Conservation (phyloP, 2,113 vertebrate species). For the Engraulis encrasicolus region DNA sequence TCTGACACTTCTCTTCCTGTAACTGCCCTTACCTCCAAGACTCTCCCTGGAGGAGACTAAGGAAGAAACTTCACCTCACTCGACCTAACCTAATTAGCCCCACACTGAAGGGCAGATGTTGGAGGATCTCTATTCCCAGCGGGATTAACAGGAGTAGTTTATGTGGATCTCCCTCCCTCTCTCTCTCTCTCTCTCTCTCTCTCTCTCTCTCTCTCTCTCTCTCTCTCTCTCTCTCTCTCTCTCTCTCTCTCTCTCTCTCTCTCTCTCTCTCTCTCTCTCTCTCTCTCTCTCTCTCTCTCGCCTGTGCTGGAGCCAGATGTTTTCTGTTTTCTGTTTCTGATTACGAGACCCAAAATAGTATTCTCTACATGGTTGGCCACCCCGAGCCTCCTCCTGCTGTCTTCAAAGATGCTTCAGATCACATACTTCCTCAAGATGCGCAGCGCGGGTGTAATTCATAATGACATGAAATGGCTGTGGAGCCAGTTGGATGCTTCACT, state of each 20-base stretch:
- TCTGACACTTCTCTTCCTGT: too few species aligned
- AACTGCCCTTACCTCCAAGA: too few species aligned
- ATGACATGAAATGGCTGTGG: conserved; percentile 3
- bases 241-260: background rate
- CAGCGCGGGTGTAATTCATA: background rate
- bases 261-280: background rate
- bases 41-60: too few species aligned
- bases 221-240: background rate
- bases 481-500: background rate
- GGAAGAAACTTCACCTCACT: too few species aligned
- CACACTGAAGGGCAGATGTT: background rate
- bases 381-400: background rate
- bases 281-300: background rate
- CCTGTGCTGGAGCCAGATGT: conserved; percentile 1
- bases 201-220: background rate
- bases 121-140: background rate
- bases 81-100: background rate
- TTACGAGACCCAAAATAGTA: conserved; percentile 1
- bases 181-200: background rate
- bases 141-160: background rate
- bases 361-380: background rate
- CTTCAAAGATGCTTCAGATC: conserved; percentile 11
- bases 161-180: background rate
- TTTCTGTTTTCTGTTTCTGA: conserved; percentile 2
- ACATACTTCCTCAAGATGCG: conserved; percentile 18